Conservation (phyloP, 2,113 vertebrate genomes). For the Rynchops niger region DNA sequence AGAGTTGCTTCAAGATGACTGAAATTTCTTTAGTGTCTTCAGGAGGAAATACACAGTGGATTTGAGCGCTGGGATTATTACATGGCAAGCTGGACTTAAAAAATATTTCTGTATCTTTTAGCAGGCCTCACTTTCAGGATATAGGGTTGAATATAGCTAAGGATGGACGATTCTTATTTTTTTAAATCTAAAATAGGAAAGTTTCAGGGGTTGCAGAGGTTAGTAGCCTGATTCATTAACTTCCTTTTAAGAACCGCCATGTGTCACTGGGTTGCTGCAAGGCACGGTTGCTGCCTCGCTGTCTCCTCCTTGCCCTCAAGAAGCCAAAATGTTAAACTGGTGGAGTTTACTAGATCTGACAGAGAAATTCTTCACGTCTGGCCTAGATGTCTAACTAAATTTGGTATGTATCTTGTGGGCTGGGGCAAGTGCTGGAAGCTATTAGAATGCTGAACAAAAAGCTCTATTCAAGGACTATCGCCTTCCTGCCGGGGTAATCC, state of each 20-base stretch:
- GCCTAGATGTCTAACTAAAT: slow-evolving; percentile 72
- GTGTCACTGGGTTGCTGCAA: slow-evolving; percentile 34
- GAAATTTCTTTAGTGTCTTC: background rate
- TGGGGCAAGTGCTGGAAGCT: slow-evolving; percentile 85
- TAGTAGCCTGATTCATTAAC: slow-evolving; percentile 20
- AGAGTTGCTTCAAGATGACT: background rate
- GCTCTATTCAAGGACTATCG: slow-evolving; percentile 84
- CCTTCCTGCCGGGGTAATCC: slow-evolving; percentile 86
- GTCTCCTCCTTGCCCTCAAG: slow-evolving; percentile 40
- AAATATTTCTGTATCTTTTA: background rate
- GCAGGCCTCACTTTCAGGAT: background rate
- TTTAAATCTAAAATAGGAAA: background rate
- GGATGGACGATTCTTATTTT: background rate
- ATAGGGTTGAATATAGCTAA: background rate
- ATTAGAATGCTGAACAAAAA: slow-evolving; percentile 88
- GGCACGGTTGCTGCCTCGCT: background rate
- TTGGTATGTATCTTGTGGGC: slow-evolving; percentile 75
- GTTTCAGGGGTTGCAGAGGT: slow-evolving; percentile 12
- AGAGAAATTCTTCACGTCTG: slow-evolving; percentile 74
- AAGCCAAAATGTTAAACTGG: slow-evolving; percentile 56
- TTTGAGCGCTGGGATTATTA: background rate
- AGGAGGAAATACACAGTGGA: accelerated
- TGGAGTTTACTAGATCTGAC: slow-evolving; percentile 65
- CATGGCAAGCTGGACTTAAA: background rate
- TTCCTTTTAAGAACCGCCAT: slow-evolving; percentile 39